phyloP scores from a whole-genome alignment of 2,888 invertebrate species.

The Lasiommata megera region DNA sequence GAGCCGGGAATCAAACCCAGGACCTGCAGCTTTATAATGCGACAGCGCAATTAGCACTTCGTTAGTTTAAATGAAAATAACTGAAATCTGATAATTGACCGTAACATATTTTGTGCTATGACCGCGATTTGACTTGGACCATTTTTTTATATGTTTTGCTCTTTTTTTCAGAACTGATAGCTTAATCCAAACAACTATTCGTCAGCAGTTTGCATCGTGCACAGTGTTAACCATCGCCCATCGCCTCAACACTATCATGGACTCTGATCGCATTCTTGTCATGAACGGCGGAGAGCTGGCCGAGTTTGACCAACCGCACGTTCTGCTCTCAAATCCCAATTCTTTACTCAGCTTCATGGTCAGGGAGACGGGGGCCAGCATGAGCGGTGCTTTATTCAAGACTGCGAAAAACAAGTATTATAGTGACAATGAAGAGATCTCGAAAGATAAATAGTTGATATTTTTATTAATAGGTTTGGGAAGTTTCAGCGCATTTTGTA shows the following conservation, averaged over 20 bases:
- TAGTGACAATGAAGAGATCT: constrained; percentile 8
- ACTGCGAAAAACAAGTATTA: constrained; percentile 60
- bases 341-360: constrained; percentile 85
- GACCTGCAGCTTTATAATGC: too few species aligned
- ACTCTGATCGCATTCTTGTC: constrained; percentile 92
- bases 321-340: constrained; percentile 79
- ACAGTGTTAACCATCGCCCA: constrained; percentile 96
- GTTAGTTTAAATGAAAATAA: too few species aligned
- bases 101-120: too few species aligned
- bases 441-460: constrained; percentile 7
- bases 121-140: neutral
- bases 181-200: constrained; percentile 91
- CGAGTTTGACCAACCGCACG: constrained; percentile 86
- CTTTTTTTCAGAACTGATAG: constrained; percentile 81
- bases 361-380: constrained; percentile 82
- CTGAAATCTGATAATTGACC: too few species aligned
- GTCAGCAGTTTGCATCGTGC: constrained; percentile 87
- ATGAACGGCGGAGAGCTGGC: constrained; percentile 89
- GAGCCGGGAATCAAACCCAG: too few species aligned
- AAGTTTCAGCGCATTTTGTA: too few species aligned
- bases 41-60: too few species aligned
- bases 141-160: too few species aligned
- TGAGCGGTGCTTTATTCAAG: constrained; percentile 53
- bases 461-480: neutral
- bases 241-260: constrained; percentile 94